Base-by-base conservation (phyloP, 2,113 vertebrate genomes). In the Physeter macrocephalus region DNA sequence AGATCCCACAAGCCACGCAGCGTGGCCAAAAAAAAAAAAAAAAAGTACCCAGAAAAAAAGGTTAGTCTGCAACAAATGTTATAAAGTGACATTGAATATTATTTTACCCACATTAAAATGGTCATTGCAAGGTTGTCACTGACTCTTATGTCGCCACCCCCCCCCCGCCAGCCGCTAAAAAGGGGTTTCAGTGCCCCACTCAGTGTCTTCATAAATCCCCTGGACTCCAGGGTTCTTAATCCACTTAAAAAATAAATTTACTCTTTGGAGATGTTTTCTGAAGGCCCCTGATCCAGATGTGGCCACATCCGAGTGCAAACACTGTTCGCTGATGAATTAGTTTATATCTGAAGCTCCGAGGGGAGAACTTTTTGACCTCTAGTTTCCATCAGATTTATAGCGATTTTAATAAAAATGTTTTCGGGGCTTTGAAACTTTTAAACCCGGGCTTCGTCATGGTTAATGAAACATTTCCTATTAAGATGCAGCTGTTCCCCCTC, bases 391-490 rank as follows among this genome's bases (percentile, higher is more conserved):
- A 67, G 95, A 95, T 95, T 92, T 90, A 90, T 17, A 0, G 61
- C 9, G 21, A 74, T 96, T 96, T 66, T 81, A 59, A 87, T 97
- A 81, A 92, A 88, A 95, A 49, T 84, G 91, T 98, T 94, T 94
- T 95, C 46, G 88, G 94, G 92, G 85, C 90, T 96, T 94, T 97
- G 94, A 97, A 77, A 87, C 86, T 93, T 91, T 96, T 90, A 62
- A 84, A 94, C 52, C 17, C 64, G 20, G 43, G 31, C 80, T 97
- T 92, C 82, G 88, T 91, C 49, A 34, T 74, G 95, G 92, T 86
- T 93, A 96, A 93, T 77, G 82, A 92, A 62, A 97, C 91, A 39
- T 95, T 96, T 97, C 97, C 98, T 95, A 69, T 46, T 91, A 94
- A 94, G 94, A 71, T 8, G 36, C 49, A 71, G 80, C 77, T 23